These are phyloP conservation scores for Metridium senile DNA, from an alignment of 92 coral and sea anemone genomes.

Conservation along the genomic window DNA sequence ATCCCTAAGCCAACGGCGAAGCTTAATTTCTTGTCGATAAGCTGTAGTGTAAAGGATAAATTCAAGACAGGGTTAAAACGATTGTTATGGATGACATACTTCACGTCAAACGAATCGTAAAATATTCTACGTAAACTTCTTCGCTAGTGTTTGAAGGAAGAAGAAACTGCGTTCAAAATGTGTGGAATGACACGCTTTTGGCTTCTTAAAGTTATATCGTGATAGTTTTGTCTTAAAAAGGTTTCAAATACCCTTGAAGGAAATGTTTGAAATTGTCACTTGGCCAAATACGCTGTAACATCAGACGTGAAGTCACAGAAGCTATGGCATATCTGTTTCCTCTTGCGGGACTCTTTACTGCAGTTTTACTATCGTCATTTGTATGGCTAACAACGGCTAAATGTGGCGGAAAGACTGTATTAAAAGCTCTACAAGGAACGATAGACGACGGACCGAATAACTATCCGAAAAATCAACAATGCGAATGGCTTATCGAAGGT, in stretches of 20 bases:
- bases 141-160: neutral
- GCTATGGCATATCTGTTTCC: neutral
- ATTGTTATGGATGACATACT: neutral
- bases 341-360: conserved; percentile 7
- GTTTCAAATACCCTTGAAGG: neutral
- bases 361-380: neutral
- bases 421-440: conserved; percentile 60
- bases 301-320: neutral
- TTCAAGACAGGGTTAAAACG: neutral
- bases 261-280: neutral
- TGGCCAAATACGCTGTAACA: too few relatives aligned
- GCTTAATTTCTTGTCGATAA: neutral
- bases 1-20: neutral
- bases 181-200: neutral
- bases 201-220: neutral
- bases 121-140: neutral
- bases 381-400: conserved; percentile 26
- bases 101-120: neutral
- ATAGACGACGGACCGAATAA: conserved; percentile 46
- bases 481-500: conserved; percentile 88
- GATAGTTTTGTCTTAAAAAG: neutral
- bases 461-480: conserved; percentile 55
- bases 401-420: conserved; percentile 73
- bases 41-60: neutral
- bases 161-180: neutral